These are phyloP conservation scores for Hybognathus amarus DNA, from an alignment of 2,797 vertebrate species.

Conservation along the genomic window DNA sequence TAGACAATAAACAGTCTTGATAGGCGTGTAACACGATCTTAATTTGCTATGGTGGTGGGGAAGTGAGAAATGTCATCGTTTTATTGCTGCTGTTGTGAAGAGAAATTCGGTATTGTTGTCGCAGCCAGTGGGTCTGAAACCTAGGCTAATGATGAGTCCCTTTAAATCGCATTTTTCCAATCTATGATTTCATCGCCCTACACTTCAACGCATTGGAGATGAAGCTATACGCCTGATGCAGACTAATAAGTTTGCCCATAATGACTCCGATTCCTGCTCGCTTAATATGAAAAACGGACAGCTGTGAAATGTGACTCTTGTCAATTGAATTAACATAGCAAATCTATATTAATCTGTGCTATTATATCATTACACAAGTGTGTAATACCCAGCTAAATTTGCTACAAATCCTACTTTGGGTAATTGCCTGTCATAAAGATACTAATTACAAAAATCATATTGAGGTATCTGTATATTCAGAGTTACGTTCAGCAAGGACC, in stretches of 20 bases:
- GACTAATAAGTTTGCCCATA: constrained; percentile 68
- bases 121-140: constrained; percentile 66
- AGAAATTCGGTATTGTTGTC: constrained; percentile 60
- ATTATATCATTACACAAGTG: constrained; percentile 27
- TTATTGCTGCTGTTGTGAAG: constrained; percentile 65
- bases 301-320: constrained; percentile 66
- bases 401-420: constrained; percentile 36
- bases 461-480: constrained; percentile 16
- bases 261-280: constrained; percentile 8
- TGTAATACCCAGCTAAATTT: constrained; percentile 47
- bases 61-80: constrained; percentile 56
- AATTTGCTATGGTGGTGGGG: constrained; percentile 61
- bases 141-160: constrained; percentile 65
- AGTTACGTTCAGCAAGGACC: not conserved
- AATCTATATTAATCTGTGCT: constrained; percentile 44
- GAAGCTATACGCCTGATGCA: constrained; percentile 52
- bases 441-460: constrained; percentile 32
- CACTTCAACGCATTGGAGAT: constrained; percentile 54
- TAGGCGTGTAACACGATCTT: constrained; percentile 55
- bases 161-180: constrained; percentile 41
- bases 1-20: constrained; percentile 55
- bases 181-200: constrained; percentile 71
- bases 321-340: constrained; percentile 43
- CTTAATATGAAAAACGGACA: constrained; percentile 30
- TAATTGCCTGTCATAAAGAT: constrained; percentile 47